Base-by-base conservation (phyloP, 92 coral and sea anemone genomes). In the Muricea muricata region DNA sequence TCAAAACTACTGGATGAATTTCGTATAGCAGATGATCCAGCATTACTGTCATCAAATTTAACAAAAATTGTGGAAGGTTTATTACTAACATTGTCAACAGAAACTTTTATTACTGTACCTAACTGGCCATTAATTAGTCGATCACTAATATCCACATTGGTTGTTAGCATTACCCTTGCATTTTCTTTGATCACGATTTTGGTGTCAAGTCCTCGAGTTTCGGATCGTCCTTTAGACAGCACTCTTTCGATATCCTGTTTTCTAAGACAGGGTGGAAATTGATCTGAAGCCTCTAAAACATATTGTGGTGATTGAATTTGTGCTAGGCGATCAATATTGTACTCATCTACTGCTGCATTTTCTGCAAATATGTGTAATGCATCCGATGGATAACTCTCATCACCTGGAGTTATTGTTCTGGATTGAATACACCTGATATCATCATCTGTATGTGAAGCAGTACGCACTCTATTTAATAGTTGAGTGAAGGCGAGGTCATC, bases 161-260 rank as follows among this genome's bases (percentile, higher is more conserved):
- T 83, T 66, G 91, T 88, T 52, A 88, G 57, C 91, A 91, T 91
- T 13, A 88, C 90, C 77, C 95, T 86, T 47, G 79, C 81, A 72
- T 40, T 61, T 90, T 92, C 86, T 87, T 92, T 92, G 7, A 92
- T 71, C 11, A 71, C 23, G 6, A 92, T 87, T 78, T 90, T 87
- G 57, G 60, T 63, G 77, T 92, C 92, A 54, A 90, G 91, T 31
- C 96, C 93, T 74, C 90, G 91, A 31, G 93, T 92, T 32, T 90
- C 89, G 67, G 89, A 89, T 40, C 89, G 78, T 85, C 86, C 85
- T 89, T 88, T 78, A 78, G 87, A 60, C 31, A 92, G 75, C 26
- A 37, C 75, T 34, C 52, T 69, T 60, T 60, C 84, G 73, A 72
- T 58, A 85, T 85, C 89, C 33, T 85, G 89, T 85, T 89, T 79